Evolutionary conservation across 2,797 vertebrate species (phyloP).

Genomic region (Decapterus maruadsi): DNA sequence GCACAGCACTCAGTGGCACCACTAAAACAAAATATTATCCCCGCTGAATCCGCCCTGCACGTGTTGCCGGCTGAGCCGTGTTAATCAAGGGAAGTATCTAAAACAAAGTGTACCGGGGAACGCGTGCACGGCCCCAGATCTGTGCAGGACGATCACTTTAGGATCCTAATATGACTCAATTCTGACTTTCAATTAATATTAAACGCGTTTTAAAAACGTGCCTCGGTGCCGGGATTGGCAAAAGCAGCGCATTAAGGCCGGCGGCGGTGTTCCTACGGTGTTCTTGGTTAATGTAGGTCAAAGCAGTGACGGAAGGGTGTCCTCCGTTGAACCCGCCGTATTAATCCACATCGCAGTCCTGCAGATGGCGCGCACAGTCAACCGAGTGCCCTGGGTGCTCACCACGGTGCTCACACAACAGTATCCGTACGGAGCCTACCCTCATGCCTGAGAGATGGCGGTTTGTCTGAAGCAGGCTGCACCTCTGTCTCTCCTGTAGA

Average conservation of each 20-base stretch:
- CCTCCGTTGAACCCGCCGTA: constrained; percentile 82
- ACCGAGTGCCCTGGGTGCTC: constrained; percentile 60
- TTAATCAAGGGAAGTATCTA: constrained; percentile 38
- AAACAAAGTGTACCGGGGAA: constrained; percentile 46
- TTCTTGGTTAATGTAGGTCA: constrained; percentile 83
- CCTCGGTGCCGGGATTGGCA: constrained; percentile 20
- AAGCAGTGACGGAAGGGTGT: constrained; percentile 83
- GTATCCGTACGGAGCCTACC: constrained; percentile 41
- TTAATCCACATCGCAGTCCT: constrained; percentile 71
- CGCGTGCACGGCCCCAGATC: constrained; percentile 19
- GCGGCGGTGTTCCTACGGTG: constrained; percentile 55
- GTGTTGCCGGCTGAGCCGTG: constrained; percentile 54
- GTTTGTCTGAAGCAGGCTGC: constrained; percentile 61
- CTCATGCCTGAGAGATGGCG: constrained; percentile 63
- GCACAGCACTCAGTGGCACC: constrained; percentile 29
- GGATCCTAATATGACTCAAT: constrained; percentile 21
- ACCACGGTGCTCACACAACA: constrained; percentile 50
- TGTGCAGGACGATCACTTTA: background rate
- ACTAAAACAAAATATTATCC: constrained; percentile 60
- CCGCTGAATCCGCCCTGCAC: constrained; percentile 59
- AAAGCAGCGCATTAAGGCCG: constrained; percentile 55
- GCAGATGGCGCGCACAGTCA: constrained; percentile 81
- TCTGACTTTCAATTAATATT: constrained; percentile 17
- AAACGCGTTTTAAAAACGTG: constrained; percentile 26
- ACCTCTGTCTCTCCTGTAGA: constrained; percentile 47